Percentiles rank a stretch among this genome's conserved stretches.
phyloP scores from a whole-genome alignment of 2,888 invertebrate species.

The Odontocolon sp. region DNA sequence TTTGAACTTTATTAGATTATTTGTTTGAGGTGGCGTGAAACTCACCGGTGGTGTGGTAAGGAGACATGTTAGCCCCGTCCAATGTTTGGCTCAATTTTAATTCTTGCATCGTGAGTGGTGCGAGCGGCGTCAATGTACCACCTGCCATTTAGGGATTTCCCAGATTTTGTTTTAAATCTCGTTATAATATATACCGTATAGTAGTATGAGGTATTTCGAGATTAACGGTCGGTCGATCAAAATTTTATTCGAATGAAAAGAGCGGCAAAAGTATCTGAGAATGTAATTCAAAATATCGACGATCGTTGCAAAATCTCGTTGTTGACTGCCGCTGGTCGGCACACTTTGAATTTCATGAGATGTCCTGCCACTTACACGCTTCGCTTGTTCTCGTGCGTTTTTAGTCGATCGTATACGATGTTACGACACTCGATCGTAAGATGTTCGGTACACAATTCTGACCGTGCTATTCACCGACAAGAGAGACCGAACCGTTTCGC shows the following conservation, averaged over 20 bases:
- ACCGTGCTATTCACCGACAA: not conserved
- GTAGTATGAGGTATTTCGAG: constrained; percentile 64
- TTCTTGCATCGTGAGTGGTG: constrained; percentile 89
- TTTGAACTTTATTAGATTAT: not conserved
- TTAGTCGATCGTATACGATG: constrained; percentile 30
- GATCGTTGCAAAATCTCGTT: constrained; percentile 14
- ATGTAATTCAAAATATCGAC: constrained; percentile 31
- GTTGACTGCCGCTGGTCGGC: constrained; percentile 5
- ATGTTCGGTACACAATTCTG: constrained; percentile 43
- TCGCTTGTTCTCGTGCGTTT: constrained; percentile 66
- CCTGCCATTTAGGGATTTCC: constrained; percentile 81
- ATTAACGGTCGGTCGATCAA: constrained; percentile 53
- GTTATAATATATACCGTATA: not conserved
- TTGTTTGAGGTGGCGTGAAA: constrained; percentile 71
- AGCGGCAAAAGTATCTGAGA: constrained; percentile 57
- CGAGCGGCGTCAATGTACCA: constrained; percentile 87
- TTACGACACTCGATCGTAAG: constrained; percentile 11
- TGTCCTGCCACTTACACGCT: constrained; percentile 75
- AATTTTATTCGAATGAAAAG: constrained; percentile 57
- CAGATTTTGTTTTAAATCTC: constrained; percentile 64
- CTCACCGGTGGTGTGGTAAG: constrained; percentile 87
- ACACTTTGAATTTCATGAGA: constrained; percentile 77
- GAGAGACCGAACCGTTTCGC: not conserved
- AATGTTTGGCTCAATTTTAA: constrained; percentile 87
- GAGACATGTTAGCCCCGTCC: constrained; percentile 85